Conservation (phyloP, 2,113 vertebrate genomes). For the Amazona vittata region DNA sequence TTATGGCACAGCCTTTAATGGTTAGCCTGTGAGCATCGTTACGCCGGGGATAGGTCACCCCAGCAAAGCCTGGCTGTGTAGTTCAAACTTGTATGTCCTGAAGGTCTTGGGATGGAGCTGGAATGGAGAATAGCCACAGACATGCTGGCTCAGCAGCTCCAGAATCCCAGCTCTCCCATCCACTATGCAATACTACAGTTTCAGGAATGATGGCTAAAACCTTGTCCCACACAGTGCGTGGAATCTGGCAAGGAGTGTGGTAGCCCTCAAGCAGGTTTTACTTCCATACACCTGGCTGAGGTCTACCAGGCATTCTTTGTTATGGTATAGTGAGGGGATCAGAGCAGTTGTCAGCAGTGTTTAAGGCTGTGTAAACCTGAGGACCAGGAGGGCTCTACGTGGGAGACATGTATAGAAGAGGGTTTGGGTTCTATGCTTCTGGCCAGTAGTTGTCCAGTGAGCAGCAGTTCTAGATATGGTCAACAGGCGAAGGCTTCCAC, state of each 20-base stretch:
- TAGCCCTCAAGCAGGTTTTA: not conserved
- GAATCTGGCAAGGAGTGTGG: rapidly evolving
- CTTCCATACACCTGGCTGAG: not conserved
- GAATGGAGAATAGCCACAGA: no score
- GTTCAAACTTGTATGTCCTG: not conserved
- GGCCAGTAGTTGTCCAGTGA: not conserved
- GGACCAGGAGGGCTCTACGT: not conserved
- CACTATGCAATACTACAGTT: not conserved
- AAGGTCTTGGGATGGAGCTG: not conserved
- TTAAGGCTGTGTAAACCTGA: not conserved
- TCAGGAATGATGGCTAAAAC: not conserved
- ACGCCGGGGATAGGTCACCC: rapidly evolving
- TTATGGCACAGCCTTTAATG: rapidly evolving
- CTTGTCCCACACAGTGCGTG: rapidly evolving
- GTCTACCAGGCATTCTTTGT: not conserved
- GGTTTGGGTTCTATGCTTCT: not conserved
- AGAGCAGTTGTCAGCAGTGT: not conserved
- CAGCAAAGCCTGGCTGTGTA: not conserved
- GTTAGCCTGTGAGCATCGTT: not conserved
- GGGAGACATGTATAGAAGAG: not conserved
- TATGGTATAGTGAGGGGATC: rapidly evolving
- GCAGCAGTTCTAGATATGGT: rapidly evolving
- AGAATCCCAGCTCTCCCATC: not conserved
- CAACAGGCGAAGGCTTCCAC: rapidly evolving
- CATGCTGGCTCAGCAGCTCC: not conserved